Conservation (phyloP, 1,140 invertebrate species). For the Drosophila fuyamai region DNA sequence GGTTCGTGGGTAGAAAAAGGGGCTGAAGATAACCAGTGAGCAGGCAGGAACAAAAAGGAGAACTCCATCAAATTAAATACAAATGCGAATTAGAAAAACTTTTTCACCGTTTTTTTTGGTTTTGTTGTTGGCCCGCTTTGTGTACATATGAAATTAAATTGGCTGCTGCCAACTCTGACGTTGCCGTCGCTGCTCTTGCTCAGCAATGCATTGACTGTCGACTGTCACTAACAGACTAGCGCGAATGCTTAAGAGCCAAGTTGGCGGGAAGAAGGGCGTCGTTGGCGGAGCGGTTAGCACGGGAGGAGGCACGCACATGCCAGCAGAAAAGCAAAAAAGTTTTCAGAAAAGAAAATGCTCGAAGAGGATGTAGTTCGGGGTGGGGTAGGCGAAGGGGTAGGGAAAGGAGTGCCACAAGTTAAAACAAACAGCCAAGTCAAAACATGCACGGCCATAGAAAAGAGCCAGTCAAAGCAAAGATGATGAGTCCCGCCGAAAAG, state of each 20-base stretch:
- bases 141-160: slow-evolving; percentile 70
- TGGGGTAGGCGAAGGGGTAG: background rate
- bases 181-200: background rate
- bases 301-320: slow-evolving; percentile 25
- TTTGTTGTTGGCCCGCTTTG: slow-evolving; percentile 13
- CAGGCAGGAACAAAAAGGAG: slow-evolving; percentile 12
- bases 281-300: background rate
- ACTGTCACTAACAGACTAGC: slow-evolving; percentile 60
- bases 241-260: slow-evolving; percentile 34
- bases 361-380: slow-evolving; percentile 7
- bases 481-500: background rate
- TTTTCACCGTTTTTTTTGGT: slow-evolving; percentile 33
- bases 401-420: slow-evolving; percentile 12
- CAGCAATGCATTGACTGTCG: slow-evolving; percentile 18
- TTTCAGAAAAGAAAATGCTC: slow-evolving; percentile 51
- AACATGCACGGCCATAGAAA: slow-evolving; percentile 4
- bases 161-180: slow-evolving; percentile 43
- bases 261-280: background rate
- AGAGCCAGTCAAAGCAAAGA: slow-evolving; percentile 7
- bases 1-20: background rate
- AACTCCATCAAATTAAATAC: slow-evolving; percentile 73
- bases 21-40: slow-evolving; percentile 2
- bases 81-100: slow-evolving; percentile 81
- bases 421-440: slow-evolving; percentile 46
- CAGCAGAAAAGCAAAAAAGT: slow-evolving; percentile 51